phyloP scores from a whole-genome alignment of 2,113 vertebrate species.

The Anarrhichthys ocellatus region DNA sequence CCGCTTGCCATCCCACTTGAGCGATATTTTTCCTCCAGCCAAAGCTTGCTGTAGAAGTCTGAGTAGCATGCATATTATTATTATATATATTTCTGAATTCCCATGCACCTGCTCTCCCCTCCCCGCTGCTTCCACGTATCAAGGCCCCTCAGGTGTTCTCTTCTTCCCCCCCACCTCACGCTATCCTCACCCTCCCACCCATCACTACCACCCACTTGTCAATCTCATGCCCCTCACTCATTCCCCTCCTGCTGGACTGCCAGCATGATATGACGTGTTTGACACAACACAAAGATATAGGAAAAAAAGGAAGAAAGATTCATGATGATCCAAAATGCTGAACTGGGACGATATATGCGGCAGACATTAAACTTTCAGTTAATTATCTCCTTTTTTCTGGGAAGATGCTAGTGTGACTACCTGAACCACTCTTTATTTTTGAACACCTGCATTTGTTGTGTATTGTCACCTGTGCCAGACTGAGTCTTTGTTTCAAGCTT shows the following conservation, averaged over 20 bases:
- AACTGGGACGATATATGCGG: neutral
- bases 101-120: constrained; percentile 78
- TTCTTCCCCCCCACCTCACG: neutral
- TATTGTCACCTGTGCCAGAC: constrained; percentile 47
- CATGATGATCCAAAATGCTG: neutral
- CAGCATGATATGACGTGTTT: constrained; percentile 26
- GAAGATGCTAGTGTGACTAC: neutral
- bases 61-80: constrained; percentile 72
- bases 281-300: constrained; percentile 23
- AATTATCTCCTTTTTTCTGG: constrained; percentile 13
- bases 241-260: constrained; percentile 41
- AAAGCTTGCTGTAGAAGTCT: constrained; percentile 34
- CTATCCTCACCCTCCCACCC: constrained; percentile 36
- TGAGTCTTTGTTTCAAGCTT: constrained; percentile 61
- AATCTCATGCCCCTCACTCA: constrained; percentile 14
- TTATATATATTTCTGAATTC: constrained; percentile 77
- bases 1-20: constrained; percentile 27
- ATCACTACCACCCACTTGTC: constrained; percentile 39
- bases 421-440: constrained; percentile 18
- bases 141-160: constrained; percentile 58
- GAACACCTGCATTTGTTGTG: constrained; percentile 29
- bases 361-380: neutral
- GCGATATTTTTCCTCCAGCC: constrained; percentile 55
- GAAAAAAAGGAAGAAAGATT: neutral
- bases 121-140: constrained; percentile 57